Evolutionary conservation across 2,888 invertebrate species (phyloP), one percentile per base, ranked within the genome.

Genomic region (Himalopsyche anomala): DNA sequence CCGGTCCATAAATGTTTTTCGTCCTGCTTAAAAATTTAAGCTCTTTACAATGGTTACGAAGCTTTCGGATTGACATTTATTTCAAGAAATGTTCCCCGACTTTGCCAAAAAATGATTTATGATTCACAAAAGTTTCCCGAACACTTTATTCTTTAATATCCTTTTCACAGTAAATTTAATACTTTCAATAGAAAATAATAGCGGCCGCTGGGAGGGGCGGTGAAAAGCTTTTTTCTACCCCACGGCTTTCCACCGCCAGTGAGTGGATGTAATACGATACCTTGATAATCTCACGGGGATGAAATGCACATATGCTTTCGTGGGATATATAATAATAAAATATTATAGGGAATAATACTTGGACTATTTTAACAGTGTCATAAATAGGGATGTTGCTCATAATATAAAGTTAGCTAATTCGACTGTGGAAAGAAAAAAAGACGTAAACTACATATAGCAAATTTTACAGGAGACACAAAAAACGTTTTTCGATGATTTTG

Each of bases 91-190:
- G 62, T 28, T 6, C 62, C 62, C 62, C 28, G 19, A 19, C 62
- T 62, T 62, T 62, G n/a, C n/a, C 80, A 9, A 80, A 83, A 80
- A 74, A 80, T 83, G 85, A 85, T 85, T 85, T 85, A 85, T 85
- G 85, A 80, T 80, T 56, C 80, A 38, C 55, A 62, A 51, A 85
- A 80, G 55, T 82, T 69, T 80, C 45, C 40, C 38, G 80, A 83
- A 86, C 86, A 87, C 86, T 87, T 85, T 87, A 86, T 87, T 86
- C 87, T 83, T 87, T 85, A 86, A 87, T 86, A 86, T 84, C 85
- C 82, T 87, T 86, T 85, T 87, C 86, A 83, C 87, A 86, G 86
- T 84, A 84, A 87, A 87, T 87, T 87, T 87, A 84, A 86, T 86
- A 85, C 83, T 84, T 84, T 86, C 87, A 85, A 87, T 87, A 74